A percentile compares a stretch with the other conserved stretches of the same genome.
phyloP scores from a whole-genome alignment of 35 echinoderm and acorn worm genomes.

The Lytechinus variegatus region DNA sequence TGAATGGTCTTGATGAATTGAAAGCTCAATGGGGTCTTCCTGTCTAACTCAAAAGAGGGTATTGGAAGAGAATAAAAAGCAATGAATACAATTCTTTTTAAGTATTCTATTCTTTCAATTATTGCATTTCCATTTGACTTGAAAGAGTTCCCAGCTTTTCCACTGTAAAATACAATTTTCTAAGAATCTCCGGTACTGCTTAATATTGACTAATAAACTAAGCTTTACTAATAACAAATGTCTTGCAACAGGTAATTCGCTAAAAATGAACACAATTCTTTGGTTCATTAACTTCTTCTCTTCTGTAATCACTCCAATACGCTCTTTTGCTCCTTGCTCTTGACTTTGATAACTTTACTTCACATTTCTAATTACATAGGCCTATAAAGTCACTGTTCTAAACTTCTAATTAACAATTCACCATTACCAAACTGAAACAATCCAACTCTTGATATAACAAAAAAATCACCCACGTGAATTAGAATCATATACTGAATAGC shows the following conservation, averaged over 20 bases:
- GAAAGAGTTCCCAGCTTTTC: background rate
- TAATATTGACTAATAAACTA: background rate
- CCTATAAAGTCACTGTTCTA: no score
- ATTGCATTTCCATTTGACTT: background rate
- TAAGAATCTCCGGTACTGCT: background rate
- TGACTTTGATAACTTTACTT: no score
- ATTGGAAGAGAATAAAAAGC: background rate
- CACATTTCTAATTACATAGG: no score
- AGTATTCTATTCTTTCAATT: background rate
- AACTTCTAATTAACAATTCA: no score
- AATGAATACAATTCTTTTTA: constrained; percentile 6
- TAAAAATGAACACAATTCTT: no score
- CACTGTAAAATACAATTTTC: background rate
- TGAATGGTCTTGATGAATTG: background rate
- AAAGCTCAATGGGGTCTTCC: background rate
- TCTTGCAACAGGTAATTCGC: no score
- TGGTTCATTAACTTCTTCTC: no score
- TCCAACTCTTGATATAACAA: no score
- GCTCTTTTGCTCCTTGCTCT: no score
- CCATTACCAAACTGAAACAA: no score
- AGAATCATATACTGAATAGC: background rate
- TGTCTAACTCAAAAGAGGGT: background rate
- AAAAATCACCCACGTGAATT: background rate
- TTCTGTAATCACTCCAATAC: no score
- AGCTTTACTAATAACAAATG: background rate